Percentiles rank a stretch among this genome's conserved stretches.
Evolutionary conservation across 2,888 invertebrate genomes (phyloP).

Genomic region (Cylindroiulus punctatus): DNA sequence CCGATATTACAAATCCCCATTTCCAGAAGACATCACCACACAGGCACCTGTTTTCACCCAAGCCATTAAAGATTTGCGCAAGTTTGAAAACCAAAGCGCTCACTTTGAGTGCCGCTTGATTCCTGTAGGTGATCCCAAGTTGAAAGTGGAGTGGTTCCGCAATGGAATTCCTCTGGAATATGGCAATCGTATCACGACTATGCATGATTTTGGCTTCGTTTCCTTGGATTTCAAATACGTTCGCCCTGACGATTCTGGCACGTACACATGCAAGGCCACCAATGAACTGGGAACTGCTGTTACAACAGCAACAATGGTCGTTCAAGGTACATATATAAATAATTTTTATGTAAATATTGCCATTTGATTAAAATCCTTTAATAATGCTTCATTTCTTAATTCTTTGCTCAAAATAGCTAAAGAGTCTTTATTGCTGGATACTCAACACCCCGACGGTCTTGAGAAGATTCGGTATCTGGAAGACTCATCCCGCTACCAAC

Average conservation of each 20-base stretch:
- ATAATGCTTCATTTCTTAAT: neutral
- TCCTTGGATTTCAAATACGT: conserved; percentile 94
- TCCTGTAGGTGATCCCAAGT: conserved; percentile 90
- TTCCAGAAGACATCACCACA: conserved; percentile 80
- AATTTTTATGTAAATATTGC: neutral
- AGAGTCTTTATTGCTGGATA: conserved; percentile 85
- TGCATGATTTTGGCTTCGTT: conserved; percentile 98
- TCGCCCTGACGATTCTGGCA: conserved; percentile 95
- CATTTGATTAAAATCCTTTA: neutral
- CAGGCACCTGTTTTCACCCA: conserved; percentile 93
- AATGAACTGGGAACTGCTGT: conserved; percentile 95
- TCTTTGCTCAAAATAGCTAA: conserved; percentile 72
- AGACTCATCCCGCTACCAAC: conserved; percentile 80
- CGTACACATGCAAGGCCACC: conserved; percentile 90
- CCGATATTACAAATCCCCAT: conserved; percentile 77
- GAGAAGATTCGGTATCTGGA: conserved; percentile 88
- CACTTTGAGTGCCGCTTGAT: conserved; percentile 94
- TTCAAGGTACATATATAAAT: conserved; percentile 69
- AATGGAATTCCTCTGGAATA: conserved; percentile 92
- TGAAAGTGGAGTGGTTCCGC: conserved; percentile 92
- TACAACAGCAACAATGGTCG: conserved; percentile 89
- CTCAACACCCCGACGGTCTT: conserved; percentile 87
- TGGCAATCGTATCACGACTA: conserved; percentile 76
- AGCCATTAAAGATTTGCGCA: conserved; percentile 85
- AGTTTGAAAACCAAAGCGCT: conserved; percentile 90